A percentile compares a stretch with the other conserved stretches of the same genome.
These are phyloP conservation scores for Clarias platycephalus DNA, from an alignment of 2,797 vertebrate species.

Conservation along the genomic window DNA sequence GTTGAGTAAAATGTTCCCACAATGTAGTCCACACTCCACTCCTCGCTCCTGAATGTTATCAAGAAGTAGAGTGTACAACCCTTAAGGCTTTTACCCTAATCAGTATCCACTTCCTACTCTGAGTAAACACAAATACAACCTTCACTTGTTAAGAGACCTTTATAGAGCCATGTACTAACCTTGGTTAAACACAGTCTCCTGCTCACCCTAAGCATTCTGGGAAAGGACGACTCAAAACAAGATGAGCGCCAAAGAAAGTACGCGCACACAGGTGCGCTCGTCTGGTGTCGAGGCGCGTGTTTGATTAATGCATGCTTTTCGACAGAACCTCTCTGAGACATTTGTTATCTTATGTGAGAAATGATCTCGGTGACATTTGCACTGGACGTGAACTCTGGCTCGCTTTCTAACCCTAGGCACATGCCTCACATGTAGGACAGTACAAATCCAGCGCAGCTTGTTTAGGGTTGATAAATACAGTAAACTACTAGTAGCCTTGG, in stretches of 20 bases:
- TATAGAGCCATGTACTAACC: slow-evolving; percentile 18
- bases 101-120: slow-evolving; percentile 29
- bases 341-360: slow-evolving; percentile 34
- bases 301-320: slow-evolving; percentile 28
- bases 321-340: slow-evolving; percentile 19
- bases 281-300: slow-evolving; percentile 16
- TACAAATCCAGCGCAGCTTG: slow-evolving; percentile 23
- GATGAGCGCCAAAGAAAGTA: slow-evolving; percentile 14
- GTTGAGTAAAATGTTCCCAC: slow-evolving; percentile 4
- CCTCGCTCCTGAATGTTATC: slow-evolving; percentile 16
- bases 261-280: neutral
- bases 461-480: slow-evolving; percentile 7
- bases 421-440: neutral
- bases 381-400: slow-evolving; percentile 44
- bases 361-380: slow-evolving; percentile 45
- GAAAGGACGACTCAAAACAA: slow-evolving; percentile 22
- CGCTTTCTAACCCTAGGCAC: slow-evolving; percentile 26
- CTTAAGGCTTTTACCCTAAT: slow-evolving; percentile 32
- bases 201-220: slow-evolving; percentile 25
- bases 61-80: slow-evolving; percentile 25
- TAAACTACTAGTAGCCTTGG: neutral
- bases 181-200: slow-evolving; percentile 23
- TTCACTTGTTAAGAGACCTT: slow-evolving; percentile 30
- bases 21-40: neutral
- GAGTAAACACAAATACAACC: slow-evolving; percentile 43